Evolutionary conservation across 2,113 vertebrate genomes (phyloP), one percentile per base, ranked within the genome.

Genomic region (Myotis brandtii): DNA sequence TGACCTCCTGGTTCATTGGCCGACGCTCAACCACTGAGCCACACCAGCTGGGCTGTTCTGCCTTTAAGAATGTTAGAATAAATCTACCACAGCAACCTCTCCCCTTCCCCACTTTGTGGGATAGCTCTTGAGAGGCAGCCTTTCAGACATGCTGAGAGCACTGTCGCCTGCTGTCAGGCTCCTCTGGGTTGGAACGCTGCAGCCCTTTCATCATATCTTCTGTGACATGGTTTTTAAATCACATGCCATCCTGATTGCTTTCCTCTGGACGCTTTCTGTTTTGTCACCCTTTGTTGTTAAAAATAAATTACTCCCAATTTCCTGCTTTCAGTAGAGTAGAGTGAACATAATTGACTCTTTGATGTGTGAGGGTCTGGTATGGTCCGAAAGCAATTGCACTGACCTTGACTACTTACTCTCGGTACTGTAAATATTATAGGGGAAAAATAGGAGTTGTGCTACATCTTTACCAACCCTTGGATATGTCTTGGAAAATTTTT

Each of bases 271-370:
- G n/a, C 95, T 91, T 96, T 94, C 96, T 94, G 89, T 92, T 93
- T 95, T 98, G 95, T 97, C 95, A 86, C 79, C 70, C 88, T 97
- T 96, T 97, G 88, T 97, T 98, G 96, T 97, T 97, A 91, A 94
- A 97, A 97, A 96, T 93, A 97, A 98, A 96, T 97, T 94, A 96
- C 96, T 97, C 90, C 75, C 94, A 97, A 96, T 97, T 96, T 97
- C 79, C 91, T 95, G 79, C 93, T 96, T 96, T 94, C 95, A 95
- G 21, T 89, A 86, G 96, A 89, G 69, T 86, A 70, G 88, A 96
- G 40, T 89, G 95, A 93, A 96, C 91, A 93, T 97, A 97, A 98
- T 95, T 97, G 94, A 97, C 86, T 95, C 94, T 95, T 83, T 97
- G 90, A 97, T 96, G 91, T 97, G 77, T 94, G 40, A 97, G 93